Evolutionary conservation across 2,888 invertebrate genomes (phyloP), one percentile per base, ranked within the genome.

Genomic region (Bugula neritina): DNA sequence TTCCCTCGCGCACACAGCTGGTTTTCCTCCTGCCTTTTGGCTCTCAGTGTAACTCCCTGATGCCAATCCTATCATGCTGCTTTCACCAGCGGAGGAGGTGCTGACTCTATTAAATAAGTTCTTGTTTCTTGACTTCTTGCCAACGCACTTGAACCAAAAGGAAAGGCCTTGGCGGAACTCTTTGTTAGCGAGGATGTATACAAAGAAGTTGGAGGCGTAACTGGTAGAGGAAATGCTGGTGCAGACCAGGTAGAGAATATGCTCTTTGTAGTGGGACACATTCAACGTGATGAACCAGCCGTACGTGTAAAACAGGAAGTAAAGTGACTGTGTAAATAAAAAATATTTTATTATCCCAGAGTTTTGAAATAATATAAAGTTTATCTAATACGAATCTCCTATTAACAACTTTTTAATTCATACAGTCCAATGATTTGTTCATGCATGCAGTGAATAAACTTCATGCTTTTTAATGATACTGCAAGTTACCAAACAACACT

Each of bases 261-360:
- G 63, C n/a, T 63, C 63, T 10, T 21, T 25, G 63, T 31, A 63
- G 63, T 63, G 63, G 31, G 63, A 63, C 3, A 63, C 31, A n/a
- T 63, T 31, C 3, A 63, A n/a, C 27, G 5, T 25, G 5, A 63
- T 63, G n/a, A 63, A 63, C 63, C 63, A 63, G 29, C 63, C 63
- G n/a, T 63, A 63, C 13, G 63, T 63, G 31, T 25, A 63, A 31
- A 63, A 63, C 63, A 63, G 27, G 63, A 63, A 63, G 63, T 63
- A 63, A 31, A 63, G 63, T 1, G n/a, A 10, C 63, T 63, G 25
- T 3, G 17, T 17, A 21, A 13, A 52, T 52, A 52, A 17, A 52
- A 52, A 52, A 52, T 52, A n/a, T n/a, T n/a, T n/a, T n/a, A n/a
- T n/a, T n/a, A n/a, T n/a, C n/a, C n/a, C n/a, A n/a, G n/a, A n/a